Percentiles rank a stretch among this genome's conserved stretches.
These are phyloP conservation scores for Acanthiza pusilla DNA, from an alignment of 2,797 vertebrate genomes.

Conservation along the genomic window DNA sequence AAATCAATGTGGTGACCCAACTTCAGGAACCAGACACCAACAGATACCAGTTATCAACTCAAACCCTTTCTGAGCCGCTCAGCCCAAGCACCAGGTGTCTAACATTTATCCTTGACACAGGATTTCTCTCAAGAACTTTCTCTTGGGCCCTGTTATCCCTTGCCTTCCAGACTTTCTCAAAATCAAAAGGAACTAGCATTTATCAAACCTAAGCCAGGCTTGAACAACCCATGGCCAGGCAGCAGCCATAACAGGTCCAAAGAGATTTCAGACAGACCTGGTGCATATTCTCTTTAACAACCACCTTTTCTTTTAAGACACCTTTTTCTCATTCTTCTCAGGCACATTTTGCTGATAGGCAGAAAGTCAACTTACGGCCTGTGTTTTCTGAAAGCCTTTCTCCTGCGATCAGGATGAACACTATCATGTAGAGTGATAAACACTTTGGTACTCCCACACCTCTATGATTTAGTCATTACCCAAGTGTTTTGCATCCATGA, in stretches of 20 bases:
- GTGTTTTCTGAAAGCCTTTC: not conserved
- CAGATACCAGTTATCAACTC: not conserved
- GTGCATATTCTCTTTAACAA: not conserved
- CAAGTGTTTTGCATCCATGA: not conserved
- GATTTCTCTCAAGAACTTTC: not conserved
- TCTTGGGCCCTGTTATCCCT: not conserved
- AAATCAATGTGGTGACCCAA: not conserved
- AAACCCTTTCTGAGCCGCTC: not conserved
- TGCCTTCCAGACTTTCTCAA: not conserved
- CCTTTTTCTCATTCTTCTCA: not conserved
- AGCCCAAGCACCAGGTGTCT: not conserved
- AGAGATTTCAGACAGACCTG: not conserved
- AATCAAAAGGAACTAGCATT: not conserved
- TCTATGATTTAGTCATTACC: not conserved
- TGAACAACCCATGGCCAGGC: not conserved
- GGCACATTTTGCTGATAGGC: not conserved
- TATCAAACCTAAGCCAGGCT: not conserved
- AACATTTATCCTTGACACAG: not conserved
- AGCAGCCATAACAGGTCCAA: not conserved
- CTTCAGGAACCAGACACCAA: not conserved
- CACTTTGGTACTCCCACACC: not conserved
- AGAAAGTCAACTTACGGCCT: not conserved
- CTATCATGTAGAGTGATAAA: not conserved
- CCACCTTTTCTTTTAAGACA: not conserved
- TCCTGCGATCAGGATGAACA: not conserved